Percentiles rank a stretch among this genome's conserved stretches.
phyloP scores from a whole-genome alignment of 2,797 vertebrate genomes.

The Toxotes lorentzi region DNA sequence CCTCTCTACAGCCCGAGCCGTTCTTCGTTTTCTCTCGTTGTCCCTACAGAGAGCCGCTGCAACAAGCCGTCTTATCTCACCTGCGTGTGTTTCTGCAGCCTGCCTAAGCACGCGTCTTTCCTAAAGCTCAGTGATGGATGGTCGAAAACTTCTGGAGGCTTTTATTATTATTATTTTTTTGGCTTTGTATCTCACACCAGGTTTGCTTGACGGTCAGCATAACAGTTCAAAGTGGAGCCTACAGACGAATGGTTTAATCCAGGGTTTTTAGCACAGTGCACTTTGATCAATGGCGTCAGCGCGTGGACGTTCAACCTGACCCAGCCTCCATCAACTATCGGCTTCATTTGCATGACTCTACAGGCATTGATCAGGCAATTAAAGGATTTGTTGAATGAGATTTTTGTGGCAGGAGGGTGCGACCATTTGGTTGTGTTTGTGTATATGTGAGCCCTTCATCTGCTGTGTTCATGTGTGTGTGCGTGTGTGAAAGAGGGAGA shows the following conservation, averaged over 20 bases:
- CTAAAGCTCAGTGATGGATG: slow-evolving; percentile 69
- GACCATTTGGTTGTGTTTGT: slow-evolving; percentile 28
- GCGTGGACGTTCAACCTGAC: slow-evolving; percentile 40
- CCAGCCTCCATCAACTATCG: slow-evolving; percentile 64
- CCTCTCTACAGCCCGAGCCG: slow-evolving; percentile 5
- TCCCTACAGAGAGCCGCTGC: slow-evolving; percentile 26
- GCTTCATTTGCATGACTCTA: slow-evolving; percentile 75
- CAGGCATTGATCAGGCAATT: slow-evolving; percentile 78
- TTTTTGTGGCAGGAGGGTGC: slow-evolving; percentile 34
- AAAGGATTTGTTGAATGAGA: slow-evolving; percentile 75
- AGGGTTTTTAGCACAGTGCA: slow-evolving; percentile 55
- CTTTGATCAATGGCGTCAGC: slow-evolving; percentile 72
- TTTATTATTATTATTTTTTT: neutral
- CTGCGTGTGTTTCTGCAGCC: slow-evolving; percentile 37
- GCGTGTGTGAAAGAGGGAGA: neutral
- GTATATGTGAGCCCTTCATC: neutral
- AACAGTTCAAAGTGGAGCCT: slow-evolving; percentile 72
- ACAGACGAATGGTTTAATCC: slow-evolving; percentile 68
- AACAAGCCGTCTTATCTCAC: slow-evolving; percentile 56
- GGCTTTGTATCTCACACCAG: slow-evolving; percentile 46
- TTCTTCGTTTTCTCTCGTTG: slow-evolving; percentile 8
- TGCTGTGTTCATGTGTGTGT: slow-evolving; percentile 4
- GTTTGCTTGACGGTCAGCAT: slow-evolving; percentile 65
- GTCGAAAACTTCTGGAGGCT: slow-evolving; percentile 46
- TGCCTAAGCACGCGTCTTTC: slow-evolving; percentile 28